phyloP scores from a whole-genome alignment of 2,888 invertebrate genomes.

The Hofmannophila pseudospretella region DNA sequence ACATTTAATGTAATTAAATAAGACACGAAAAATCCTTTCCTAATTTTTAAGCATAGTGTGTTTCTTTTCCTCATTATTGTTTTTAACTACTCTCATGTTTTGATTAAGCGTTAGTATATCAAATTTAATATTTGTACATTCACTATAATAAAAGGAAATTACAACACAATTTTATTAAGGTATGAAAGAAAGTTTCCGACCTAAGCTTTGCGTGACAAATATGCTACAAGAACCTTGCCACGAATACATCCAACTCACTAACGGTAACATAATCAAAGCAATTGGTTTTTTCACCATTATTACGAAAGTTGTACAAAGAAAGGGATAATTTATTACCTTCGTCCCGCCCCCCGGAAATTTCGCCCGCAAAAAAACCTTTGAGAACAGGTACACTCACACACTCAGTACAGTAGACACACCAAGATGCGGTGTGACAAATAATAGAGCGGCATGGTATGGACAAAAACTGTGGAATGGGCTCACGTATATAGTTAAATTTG shows the following conservation, averaged over 20 bases:
- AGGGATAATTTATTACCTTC: slow-evolving; percentile 4
- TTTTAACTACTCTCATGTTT: no score
- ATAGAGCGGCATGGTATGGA: slow-evolving; percentile 20
- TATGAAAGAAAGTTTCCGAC: no score
- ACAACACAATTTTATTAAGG: no score
- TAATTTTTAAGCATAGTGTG: no score
- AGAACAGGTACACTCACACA: background rate
- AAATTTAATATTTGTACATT: no score
- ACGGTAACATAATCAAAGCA: background rate
- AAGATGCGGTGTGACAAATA: slow-evolving; percentile 22
- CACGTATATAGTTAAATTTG: slow-evolving; percentile 20
- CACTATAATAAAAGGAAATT: no score
- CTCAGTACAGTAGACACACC: no score
- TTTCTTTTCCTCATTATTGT: no score
- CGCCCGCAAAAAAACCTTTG: slow-evolving; percentile 6
- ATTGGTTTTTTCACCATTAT: background rate
- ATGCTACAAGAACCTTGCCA: background rate
- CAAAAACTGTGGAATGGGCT: slow-evolving; percentile 20
- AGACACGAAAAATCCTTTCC: no score
- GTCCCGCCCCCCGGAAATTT: slow-evolving; percentile 4
- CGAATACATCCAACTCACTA: no score
- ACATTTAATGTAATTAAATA: no score
- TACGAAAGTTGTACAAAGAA: slow-evolving; percentile 4
- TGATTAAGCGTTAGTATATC: no score
- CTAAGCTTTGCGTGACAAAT: slow-evolving; percentile 1